These are phyloP conservation scores for Acleris cristana DNA, from an alignment of 2,888 invertebrate genomes.

Conservation along the genomic window DNA sequence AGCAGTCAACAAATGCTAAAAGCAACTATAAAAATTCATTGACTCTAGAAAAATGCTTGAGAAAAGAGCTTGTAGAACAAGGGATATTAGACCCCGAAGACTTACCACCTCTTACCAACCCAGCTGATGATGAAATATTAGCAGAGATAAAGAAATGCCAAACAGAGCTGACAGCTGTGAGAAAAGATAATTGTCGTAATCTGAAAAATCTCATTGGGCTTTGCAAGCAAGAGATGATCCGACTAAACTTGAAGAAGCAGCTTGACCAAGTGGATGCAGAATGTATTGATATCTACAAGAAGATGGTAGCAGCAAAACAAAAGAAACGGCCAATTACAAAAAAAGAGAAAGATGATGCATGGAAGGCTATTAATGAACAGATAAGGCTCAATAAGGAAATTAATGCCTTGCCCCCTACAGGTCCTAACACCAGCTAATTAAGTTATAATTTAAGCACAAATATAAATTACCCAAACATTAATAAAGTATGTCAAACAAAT, in stretches of 20 bases:
- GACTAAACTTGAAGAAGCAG: conserved; percentile 90
- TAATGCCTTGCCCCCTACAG: conserved; percentile 75
- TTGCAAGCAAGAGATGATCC: conserved; percentile 91
- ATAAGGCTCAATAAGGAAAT: conserved; percentile 82
- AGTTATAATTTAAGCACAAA: conserved; percentile 37
- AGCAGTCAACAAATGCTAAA: conserved; percentile 70
- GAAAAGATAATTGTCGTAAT: conserved; percentile 91
- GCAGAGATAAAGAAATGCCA: conserved; percentile 94
- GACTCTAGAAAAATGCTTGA: conserved; percentile 92
- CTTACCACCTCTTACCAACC: conserved; percentile 82
- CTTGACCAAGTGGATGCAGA: conserved; percentile 89
- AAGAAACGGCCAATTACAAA: conserved; percentile 91
- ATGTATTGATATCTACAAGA: conserved; percentile 93
- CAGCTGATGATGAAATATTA: conserved; percentile 93
- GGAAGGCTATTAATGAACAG: conserved; percentile 88
- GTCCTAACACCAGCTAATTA: conserved; percentile 74
- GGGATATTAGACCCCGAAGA: conserved; percentile 91
- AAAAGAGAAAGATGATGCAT: conserved; percentile 92
- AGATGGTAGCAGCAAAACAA: conserved; percentile 90
- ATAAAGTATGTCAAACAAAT: conserved; percentile 17
- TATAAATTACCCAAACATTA: conserved; percentile 36
- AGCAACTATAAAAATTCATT: conserved; percentile 86
- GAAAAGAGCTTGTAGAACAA: conserved; percentile 93
- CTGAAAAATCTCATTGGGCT: conserved; percentile 87
- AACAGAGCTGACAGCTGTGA: conserved; percentile 89